phyloP scores from a whole-genome alignment of 2,888 invertebrate species.

The Sarcophaga carnaria region DNA sequence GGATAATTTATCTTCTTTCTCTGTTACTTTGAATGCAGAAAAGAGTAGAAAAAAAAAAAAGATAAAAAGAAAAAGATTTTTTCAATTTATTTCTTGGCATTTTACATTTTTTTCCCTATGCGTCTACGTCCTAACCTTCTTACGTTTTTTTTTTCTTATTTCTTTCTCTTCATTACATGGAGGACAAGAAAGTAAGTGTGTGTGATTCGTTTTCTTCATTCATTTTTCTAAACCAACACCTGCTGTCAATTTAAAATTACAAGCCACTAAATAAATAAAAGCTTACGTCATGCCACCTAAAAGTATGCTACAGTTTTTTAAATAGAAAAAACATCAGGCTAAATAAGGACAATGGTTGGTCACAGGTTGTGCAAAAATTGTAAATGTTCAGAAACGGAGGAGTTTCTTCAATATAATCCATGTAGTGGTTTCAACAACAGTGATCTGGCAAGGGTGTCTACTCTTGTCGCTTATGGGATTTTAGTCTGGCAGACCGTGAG shows the following conservation, averaged over 20 bases:
- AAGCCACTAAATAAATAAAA: slow-evolving; percentile 68
- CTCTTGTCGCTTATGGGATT: no score
- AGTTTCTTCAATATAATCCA: no score
- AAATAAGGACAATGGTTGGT: neutral
- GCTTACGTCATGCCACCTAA: slow-evolving; percentile 63
- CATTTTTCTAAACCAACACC: slow-evolving; percentile 53
- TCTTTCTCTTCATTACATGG: neutral
- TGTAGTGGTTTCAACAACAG: no score
- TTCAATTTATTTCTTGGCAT: slow-evolving; percentile 13
- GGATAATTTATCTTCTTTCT: slow-evolving; percentile 57
- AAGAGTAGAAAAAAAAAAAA: slow-evolving; percentile 14
- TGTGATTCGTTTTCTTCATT: slow-evolving; percentile 8
- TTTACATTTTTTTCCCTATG: no score
- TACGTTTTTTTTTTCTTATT: neutral
- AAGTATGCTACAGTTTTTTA: slow-evolving; percentile 51
- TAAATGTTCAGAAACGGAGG: neutral
- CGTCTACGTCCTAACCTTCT: no score
- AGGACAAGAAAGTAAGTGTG: neutral
- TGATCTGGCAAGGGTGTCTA: no score
- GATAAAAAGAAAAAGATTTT: slow-evolving; percentile 6
- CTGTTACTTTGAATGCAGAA: slow-evolving; percentile 45
- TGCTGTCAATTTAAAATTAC: slow-evolving; percentile 68
- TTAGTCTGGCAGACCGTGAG: no score
- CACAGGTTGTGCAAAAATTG: neutral
- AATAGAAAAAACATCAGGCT: neutral